Conservation (phyloP, 1,140 invertebrate species). For the Orchestia grillus region DNA sequence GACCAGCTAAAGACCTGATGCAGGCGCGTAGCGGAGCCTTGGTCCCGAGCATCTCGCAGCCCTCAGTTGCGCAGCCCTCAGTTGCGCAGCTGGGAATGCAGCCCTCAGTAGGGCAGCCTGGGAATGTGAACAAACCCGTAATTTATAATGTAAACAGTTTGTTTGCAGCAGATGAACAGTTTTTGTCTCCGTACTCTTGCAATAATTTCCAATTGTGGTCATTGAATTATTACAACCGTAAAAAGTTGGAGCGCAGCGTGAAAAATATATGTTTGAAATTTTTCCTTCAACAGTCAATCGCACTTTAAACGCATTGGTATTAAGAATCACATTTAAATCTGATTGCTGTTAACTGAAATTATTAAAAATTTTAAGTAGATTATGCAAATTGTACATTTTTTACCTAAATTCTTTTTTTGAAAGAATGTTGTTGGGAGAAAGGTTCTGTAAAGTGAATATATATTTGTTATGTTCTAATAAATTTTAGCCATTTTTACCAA, state of each 20-base stretch:
- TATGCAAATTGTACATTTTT: neutral
- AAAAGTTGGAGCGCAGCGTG: neutral
- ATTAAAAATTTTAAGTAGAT: neutral
- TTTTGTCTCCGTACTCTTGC: neutral
- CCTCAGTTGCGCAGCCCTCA: neutral
- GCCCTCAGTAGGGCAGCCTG: neutral
- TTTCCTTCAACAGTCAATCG: neutral
- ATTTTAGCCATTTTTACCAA: neutral
- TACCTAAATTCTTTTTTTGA: neutral
- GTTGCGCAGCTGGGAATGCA: neutral
- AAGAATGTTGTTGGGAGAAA: neutral
- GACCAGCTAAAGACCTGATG: neutral
- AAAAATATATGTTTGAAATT: neutral
- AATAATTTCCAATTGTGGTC: too few relatives aligned
- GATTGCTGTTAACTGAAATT: neutral
- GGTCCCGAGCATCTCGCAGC: neutral
- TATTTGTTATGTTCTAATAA: neutral
- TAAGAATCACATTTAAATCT: neutral
- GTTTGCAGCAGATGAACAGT: neutral
- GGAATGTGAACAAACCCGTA: neutral
- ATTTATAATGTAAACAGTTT: neutral
- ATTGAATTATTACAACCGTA: too few relatives aligned
- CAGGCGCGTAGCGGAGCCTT: too few relatives aligned
- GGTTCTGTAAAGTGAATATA: slow-evolving; percentile 21
- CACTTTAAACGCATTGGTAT: neutral